Base-by-base conservation (phyloP, 2,113 vertebrate genomes). In the Scartelaos histophorus region DNA sequence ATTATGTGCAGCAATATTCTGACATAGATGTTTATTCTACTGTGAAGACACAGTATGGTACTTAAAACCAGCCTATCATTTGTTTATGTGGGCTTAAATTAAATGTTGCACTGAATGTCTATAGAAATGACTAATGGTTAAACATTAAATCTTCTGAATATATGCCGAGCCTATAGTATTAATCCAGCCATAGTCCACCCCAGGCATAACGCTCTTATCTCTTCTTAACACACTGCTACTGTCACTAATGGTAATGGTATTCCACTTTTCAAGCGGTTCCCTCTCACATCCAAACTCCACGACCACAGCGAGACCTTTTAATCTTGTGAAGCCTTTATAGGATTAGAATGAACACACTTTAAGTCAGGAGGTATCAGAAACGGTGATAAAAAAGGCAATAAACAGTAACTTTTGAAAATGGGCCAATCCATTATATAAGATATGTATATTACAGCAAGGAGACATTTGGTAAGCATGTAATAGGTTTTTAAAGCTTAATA, bases 281-380 rank as follows among this genome's bases (percentile, higher is more conserved):
- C 56, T 71, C 68, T 57, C 56, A 38, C 56, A 76, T 57, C 70
- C 54, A 78, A 70, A 70, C 76, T 57, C 67, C 11, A 35, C 74
- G 71, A 53, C 75, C 67, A 73, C 17, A 64, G 60, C 67, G 46
- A 74, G 58, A 74, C 70, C 70, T 65, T 61, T 69, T 77, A 70
- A 82, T 83, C 82, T 79, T 69, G 81, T 75, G 80, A 78, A 34
- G 58, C 34, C 47, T 76, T 81, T 77, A 80, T 60, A 75, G 76
- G 81, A 82, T 85, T 83, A 76, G 7, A 57, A 70, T 65, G 79
- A 49, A 81, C 73, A 78, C 79, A 80, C 62, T 76, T 79, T 77
- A 0, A 60, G 51, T 76, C 69, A 67, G 29, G 35, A 24, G 54
- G 71, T 65, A 73, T 15, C 66, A 70, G 38, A 46, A 21, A 35